A percentile compares a stretch with the other conserved stretches of the same genome.
Evolutionary conservation across 2,888 invertebrate species (phyloP).

Genomic region (Liodrosophila aerea): DNA sequence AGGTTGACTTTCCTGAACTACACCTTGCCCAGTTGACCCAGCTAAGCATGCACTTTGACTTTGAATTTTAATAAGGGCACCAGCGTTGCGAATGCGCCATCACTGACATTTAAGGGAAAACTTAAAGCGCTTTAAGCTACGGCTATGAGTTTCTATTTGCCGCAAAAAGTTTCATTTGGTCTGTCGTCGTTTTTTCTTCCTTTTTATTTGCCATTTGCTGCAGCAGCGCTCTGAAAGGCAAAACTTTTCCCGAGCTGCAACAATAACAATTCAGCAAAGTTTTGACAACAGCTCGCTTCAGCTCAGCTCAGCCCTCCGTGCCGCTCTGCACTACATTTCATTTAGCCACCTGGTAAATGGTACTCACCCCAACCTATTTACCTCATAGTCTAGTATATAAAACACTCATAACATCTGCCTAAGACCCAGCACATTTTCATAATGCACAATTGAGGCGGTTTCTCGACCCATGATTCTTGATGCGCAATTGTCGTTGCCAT

Average conservation of each 20-base stretch:
- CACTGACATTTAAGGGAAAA: constrained; percentile 53
- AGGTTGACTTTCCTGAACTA: constrained; percentile 1
- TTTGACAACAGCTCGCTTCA: constrained; percentile 40
- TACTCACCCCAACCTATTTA: constrained; percentile 23
- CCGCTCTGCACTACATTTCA: not conserved
- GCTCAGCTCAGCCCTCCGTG: not conserved
- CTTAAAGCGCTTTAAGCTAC: constrained; percentile 65
- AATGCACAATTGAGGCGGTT: constrained; percentile 45
- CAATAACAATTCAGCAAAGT: constrained; percentile 66
- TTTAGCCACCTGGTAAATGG: constrained; percentile 51
- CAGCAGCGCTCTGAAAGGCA: constrained; percentile 30
- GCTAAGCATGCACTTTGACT: constrained; percentile 30
- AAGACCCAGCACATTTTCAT: constrained; percentile 47
- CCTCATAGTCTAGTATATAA: constrained; percentile 40
- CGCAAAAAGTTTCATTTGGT: constrained; percentile 43
- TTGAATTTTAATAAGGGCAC: constrained; percentile 53
- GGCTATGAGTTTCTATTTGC: constrained; percentile 34
- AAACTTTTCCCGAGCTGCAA: constrained; percentile 60
- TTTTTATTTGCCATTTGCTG: constrained; percentile 16
- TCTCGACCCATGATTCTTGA: not conserved
- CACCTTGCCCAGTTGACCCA: constrained; percentile 17
- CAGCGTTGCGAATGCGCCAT: constrained; percentile 50
- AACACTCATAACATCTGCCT: constrained; percentile 44
- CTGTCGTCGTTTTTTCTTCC: constrained; percentile 18
- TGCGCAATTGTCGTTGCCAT: constrained; percentile 2